Conservation (phyloP, 1,140 invertebrate genomes). For the Maconellicoccus hirsutus region DNA sequence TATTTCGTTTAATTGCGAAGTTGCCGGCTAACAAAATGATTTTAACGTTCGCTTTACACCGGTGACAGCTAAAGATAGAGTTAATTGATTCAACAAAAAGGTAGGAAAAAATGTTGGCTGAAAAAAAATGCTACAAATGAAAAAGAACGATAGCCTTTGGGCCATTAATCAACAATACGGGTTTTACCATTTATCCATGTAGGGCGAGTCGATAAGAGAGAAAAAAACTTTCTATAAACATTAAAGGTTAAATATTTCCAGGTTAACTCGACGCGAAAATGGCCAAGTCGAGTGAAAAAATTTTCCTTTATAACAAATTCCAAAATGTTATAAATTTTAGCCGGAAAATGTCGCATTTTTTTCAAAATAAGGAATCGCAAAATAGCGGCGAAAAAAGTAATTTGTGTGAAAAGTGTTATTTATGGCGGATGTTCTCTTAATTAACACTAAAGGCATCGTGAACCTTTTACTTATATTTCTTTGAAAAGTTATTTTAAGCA, state of each 20-base stretch:
- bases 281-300: neutral
- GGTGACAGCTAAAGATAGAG: too few relatives aligned
- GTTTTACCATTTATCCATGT: neutral
- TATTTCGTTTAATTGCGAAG: too few relatives aligned
- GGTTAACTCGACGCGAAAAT: neutral
- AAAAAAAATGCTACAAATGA: too few relatives aligned
- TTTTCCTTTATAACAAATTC: neutral
- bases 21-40: too few relatives aligned
- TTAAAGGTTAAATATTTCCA: neutral
- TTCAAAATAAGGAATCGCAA: neutral
- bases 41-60: too few relatives aligned
- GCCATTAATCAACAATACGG: neutral
- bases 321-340: constrained; percentile 1
- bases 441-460: neutral
- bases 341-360: neutral
- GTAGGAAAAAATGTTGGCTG: too few relatives aligned
- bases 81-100: too few relatives aligned
- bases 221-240: neutral
- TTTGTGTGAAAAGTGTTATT: neutral
- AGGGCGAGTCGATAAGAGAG: neutral
- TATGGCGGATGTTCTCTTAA: neutral
- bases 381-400: neutral
- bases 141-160: neutral
- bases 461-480: neutral
- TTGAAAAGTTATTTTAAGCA: neutral